phyloP scores from a whole-genome alignment of 2,113 vertebrate species.

The Zosterops hypoxanthus region DNA sequence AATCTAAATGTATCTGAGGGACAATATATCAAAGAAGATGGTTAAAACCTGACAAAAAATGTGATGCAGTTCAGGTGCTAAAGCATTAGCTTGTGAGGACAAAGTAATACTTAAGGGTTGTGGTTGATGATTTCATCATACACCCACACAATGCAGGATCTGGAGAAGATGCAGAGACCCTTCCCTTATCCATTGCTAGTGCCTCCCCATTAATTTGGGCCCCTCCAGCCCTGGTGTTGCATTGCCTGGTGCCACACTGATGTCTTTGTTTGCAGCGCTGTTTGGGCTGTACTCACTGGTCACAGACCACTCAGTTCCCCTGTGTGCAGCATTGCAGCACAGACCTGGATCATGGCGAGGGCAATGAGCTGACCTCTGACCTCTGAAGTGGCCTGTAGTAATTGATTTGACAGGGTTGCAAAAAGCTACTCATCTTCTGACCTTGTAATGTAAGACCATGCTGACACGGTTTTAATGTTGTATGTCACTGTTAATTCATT shows the following conservation, averaged over 20 bases:
- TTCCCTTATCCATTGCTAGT: neutral
- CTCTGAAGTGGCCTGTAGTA: neutral
- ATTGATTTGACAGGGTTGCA: neutral
- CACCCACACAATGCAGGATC: neutral
- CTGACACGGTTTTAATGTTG: neutral
- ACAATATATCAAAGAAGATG: neutral
- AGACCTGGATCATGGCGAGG: neutral
- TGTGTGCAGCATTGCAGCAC: accelerated
- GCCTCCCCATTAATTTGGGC: neutral
- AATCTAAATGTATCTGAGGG: neutral
- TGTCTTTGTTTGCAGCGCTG: neutral
- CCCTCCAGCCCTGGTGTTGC: neutral
- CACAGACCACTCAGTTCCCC: neutral
- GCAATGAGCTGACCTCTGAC: neutral
- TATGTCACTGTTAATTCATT: neutral
- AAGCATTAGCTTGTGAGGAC: neutral
- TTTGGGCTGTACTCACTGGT: neutral
- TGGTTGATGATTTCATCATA: neutral
- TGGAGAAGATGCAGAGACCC: neutral
- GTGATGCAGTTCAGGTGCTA: neutral
- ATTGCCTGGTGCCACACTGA: neutral
- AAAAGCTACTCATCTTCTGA: neutral
- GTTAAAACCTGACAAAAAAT: neutral
- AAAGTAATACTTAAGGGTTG: neutral
- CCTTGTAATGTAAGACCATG: neutral